These are phyloP conservation scores for Acestrorhynchus altus DNA, from an alignment of 2,797 vertebrate species.

Conservation along the genomic window DNA sequence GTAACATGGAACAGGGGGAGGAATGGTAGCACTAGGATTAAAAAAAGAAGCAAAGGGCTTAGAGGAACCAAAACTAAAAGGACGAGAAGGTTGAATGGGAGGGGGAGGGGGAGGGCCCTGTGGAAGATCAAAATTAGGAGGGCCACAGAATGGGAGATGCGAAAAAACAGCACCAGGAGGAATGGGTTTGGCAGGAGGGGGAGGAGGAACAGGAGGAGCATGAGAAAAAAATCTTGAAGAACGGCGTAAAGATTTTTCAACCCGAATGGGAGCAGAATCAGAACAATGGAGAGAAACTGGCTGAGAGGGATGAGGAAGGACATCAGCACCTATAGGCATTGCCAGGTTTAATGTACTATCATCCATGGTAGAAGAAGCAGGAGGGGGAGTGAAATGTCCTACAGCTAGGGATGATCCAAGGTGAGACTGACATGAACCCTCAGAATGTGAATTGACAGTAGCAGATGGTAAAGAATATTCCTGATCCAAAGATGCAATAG, in stretches of 20 bases:
- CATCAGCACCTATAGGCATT: too few species aligned
- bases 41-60: neutral
- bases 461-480: neutral
- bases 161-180: neutral
- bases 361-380: neutral
- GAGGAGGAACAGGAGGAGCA: neutral
- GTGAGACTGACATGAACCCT: too few species aligned
- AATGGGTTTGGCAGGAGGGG: neutral
- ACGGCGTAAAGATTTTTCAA: too few species aligned
- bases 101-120: neutral
- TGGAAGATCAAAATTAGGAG: neutral
- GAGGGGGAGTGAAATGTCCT: too few species aligned
- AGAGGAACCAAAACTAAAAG: neutral
- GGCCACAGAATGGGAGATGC: too few species aligned
- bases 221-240: neutral
- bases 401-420: too few species aligned
- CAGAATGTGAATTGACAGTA: too few species aligned
- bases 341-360: too few species aligned
- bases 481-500: too few species aligned
- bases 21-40: neutral
- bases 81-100: neutral
- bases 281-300: neutral
- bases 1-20: neutral
- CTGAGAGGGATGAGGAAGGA: neutral
- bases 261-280: too few species aligned